Conservation (phyloP, 2,888 invertebrate genomes). For the Synanthedon formicaeformis region DNA sequence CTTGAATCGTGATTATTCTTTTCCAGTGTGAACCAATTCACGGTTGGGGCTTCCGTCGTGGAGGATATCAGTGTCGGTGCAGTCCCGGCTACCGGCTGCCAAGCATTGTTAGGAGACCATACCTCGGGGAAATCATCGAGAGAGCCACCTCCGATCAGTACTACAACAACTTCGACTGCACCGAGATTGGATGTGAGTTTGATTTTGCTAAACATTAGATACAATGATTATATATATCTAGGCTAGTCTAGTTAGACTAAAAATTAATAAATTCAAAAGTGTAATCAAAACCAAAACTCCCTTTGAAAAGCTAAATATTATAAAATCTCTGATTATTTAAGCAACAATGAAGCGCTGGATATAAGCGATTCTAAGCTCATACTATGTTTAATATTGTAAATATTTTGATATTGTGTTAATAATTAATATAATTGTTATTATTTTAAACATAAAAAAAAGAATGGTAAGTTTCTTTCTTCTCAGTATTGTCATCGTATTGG, state of each 20-base stretch:
- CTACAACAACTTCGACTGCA: slow-evolving; percentile 92
- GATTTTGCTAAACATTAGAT: not conserved
- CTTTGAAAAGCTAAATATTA: too few relatives aligned
- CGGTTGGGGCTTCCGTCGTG: slow-evolving; percentile 95
- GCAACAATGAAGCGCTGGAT: too few relatives aligned
- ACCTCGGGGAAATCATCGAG: slow-evolving; percentile 93
- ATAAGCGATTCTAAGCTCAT: not conserved
- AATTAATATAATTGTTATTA: too few relatives aligned
- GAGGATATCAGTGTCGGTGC: slow-evolving; percentile 96
- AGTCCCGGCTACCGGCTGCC: slow-evolving; percentile 90
- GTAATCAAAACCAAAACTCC: too few relatives aligned
- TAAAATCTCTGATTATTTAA: too few relatives aligned
- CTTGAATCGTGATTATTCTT: not conserved
- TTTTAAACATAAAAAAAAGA: too few relatives aligned
- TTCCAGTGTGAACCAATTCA: slow-evolving; percentile 92
- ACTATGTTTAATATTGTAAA: not conserved
- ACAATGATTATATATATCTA: not conserved
- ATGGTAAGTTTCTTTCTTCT: too few relatives aligned
- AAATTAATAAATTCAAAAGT: too few relatives aligned
- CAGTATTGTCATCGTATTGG: too few relatives aligned
- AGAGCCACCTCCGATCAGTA: slow-evolving; percentile 93
- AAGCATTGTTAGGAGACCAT: slow-evolving; percentile 87
- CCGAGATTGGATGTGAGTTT: slow-evolving; percentile 89
- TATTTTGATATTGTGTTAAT: too few relatives aligned
- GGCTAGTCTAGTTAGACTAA: too few relatives aligned